phyloP scores from a whole-genome alignment of 2,888 invertebrate genomes.

The Brachylomia viminalis region DNA sequence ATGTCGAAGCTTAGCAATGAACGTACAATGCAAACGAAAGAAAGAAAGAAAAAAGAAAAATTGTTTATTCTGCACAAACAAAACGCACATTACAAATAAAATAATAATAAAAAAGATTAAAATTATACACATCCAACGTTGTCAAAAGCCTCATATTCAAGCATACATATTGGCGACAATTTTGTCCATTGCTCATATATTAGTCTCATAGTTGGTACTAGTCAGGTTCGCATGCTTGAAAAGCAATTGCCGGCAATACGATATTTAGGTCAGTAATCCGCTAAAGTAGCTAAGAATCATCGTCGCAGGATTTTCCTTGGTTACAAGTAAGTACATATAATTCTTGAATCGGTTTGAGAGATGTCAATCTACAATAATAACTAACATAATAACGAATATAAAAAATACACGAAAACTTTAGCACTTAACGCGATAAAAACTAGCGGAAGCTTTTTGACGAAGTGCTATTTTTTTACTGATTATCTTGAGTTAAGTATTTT shows the following conservation, averaged over 20 bases:
- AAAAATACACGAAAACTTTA: neutral
- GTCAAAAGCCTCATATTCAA: too few species aligned
- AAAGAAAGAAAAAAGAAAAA: too few species aligned
- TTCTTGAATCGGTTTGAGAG: neutral
- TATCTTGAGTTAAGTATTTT: constrained; percentile 39
- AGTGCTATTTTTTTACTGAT: constrained; percentile 34
- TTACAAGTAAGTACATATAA: neutral
- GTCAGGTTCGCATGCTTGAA: neutral
- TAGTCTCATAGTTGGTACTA: neutral
- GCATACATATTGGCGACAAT: too few species aligned
- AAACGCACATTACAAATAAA: too few species aligned
- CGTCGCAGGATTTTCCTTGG: neutral
- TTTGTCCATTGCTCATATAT: too few species aligned
- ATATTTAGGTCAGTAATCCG: constrained; percentile 8
- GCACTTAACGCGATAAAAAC: constrained; percentile 36
- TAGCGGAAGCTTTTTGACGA: constrained; percentile 46
- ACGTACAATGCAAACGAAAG: neutral
- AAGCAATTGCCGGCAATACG: neutral
- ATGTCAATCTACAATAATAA: neutral
- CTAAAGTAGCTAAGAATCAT: neutral
- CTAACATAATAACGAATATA: neutral
- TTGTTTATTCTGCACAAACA: too few species aligned
- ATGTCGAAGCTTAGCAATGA: neutral
- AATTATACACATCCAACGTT: too few species aligned
- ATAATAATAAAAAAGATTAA: too few species aligned